These are phyloP conservation scores for Oreochromis grahami DNA, from an alignment of 2,797 vertebrate species.

Conservation along the genomic window DNA sequence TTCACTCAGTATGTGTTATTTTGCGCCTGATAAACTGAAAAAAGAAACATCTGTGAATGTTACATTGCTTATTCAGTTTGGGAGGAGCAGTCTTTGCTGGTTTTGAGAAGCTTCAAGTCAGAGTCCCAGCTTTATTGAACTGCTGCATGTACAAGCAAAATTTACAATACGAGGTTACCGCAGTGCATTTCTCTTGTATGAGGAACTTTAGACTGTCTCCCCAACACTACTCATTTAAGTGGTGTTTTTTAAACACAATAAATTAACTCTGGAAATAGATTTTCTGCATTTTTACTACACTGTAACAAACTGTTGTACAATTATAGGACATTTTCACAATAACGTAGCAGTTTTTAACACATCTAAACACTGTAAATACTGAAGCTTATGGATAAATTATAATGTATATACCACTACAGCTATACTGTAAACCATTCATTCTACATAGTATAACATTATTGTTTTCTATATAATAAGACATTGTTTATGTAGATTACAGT, in stretches of 20 bases:
- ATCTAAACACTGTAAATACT: neutral
- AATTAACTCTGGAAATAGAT: neutral
- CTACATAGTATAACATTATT: fast-evolving
- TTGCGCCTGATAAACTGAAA: neutral
- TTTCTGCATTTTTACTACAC: neutral
- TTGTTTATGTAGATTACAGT: neutral
- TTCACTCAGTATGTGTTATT: neutral
- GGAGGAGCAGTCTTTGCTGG: neutral
- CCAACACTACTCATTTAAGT: neutral
- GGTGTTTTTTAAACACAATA: neutral
- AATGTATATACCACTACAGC: neutral
- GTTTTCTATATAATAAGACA: neutral
- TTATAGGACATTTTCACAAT: neutral
- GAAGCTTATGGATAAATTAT: neutral
- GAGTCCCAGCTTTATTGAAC: neutral
- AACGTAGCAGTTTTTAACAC: fast-evolving
- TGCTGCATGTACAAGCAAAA: neutral
- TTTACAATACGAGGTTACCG: neutral
- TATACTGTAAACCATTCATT: neutral
- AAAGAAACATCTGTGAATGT: neutral
- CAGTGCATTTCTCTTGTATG: neutral
- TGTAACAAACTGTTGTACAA: neutral
- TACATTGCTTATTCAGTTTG: neutral
- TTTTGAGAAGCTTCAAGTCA: neutral
- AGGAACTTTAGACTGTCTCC: neutral